Evolutionary conservation across 2,888 invertebrate species (phyloP), one percentile per base, ranked within the genome.

Genomic region (Ornithoptera priamus): DNA sequence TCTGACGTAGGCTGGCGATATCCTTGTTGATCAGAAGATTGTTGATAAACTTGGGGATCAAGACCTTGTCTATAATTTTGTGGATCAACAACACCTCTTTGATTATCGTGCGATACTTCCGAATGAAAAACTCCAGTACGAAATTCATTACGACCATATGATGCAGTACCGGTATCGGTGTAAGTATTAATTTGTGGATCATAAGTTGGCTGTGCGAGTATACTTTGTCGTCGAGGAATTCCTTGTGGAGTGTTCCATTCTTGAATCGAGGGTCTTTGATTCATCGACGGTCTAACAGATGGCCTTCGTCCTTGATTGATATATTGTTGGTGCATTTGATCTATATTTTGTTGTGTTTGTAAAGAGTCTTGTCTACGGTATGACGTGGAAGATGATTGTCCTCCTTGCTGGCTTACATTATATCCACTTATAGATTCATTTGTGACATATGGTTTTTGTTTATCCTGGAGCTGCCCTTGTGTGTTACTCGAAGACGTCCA

Each of bases 51-150:
- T 76, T 88, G 87, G 6, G 80, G 75, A 69, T 88, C 88, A 59
- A 82, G 82, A 18, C 83, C 79, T 71, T 83, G 79, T 66, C 84
- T 81, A 75, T 83, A 85, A 73, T 78, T 73, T 79, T 89, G 86
- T 68, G 82, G 76, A 74, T 87, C 88, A 36, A 80, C 75, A 62
- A 78, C 74, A 72, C 80, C 76, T 56, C 77, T 74, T 78, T 85
- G 85, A 70, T 84, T 80, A 60, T 85, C 86, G 20, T 84, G 78
- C 63, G 83, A 80, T 53, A 84, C 85, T 74, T 92, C 92, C 42
- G 90, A 87, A 77, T 87, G 85, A 60, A 90, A 84, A n/a, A 87
- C 88, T 60, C 90, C 92, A 12, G 85, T 86, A 59, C 91, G 85
- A 68, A 87, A 80, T 64, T 89, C 91, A 72, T 83, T 87, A 72